A percentile compares a stretch with the other conserved stretches of the same genome.
These are phyloP conservation scores for Epiblema foenella DNA, from an alignment of 2,888 invertebrate genomes.

Conservation along the genomic window DNA sequence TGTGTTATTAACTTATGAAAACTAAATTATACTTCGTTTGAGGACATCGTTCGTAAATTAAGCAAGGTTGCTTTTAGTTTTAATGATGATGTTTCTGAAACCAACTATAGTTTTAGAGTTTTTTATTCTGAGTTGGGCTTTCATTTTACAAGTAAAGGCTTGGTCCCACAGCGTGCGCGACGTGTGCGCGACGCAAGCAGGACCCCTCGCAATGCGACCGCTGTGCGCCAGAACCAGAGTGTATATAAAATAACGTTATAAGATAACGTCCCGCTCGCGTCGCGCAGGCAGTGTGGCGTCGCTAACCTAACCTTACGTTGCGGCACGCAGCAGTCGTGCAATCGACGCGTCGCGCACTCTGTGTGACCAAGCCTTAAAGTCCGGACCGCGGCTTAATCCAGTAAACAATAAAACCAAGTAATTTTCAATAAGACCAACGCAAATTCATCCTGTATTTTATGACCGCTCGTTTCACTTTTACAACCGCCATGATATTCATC, in stretches of 20 bases:
- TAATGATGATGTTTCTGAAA: not conserved
- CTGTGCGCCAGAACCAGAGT: too few relatives aligned
- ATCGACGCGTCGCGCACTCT: too few relatives aligned
- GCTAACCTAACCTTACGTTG: too few relatives aligned
- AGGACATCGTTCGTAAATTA: constrained; percentile 27
- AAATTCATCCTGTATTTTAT: constrained; percentile 37
- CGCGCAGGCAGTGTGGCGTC: too few relatives aligned
- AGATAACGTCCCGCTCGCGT: too few relatives aligned
- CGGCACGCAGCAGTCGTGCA: too few relatives aligned
- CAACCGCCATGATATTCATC: constrained; percentile 35
- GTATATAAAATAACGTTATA: too few relatives aligned
- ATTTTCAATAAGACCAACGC: constrained; percentile 11
- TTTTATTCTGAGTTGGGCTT: not conserved
- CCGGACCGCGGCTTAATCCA: not conserved
- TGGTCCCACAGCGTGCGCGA: too few relatives aligned
- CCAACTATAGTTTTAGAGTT: not conserved
- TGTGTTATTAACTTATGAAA: constrained; percentile 11
- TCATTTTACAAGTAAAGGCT: not conserved
- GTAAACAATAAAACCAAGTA: constrained; percentile 20
- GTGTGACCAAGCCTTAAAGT: too few relatives aligned
- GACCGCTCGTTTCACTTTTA: constrained; percentile 28
- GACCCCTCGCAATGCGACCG: too few relatives aligned
- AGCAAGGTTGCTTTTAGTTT: not conserved
- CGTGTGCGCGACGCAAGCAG: too few relatives aligned
- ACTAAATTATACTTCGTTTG: constrained; percentile 16